These are phyloP conservation scores for Astyanax mexicanus DNA, from an alignment of 2,797 vertebrate species.

Conservation along the genomic window DNA sequence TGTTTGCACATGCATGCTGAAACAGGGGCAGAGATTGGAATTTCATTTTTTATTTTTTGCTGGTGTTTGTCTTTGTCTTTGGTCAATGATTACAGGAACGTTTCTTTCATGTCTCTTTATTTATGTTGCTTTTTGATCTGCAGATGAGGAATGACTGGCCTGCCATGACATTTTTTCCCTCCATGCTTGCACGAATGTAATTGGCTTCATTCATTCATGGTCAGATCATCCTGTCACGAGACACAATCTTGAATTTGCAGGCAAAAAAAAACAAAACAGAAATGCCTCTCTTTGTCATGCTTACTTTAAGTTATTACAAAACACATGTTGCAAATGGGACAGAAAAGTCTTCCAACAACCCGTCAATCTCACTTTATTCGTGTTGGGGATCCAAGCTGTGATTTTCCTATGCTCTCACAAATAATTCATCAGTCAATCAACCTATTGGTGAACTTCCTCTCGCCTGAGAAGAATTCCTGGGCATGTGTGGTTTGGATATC, in stretches of 20 bases:
- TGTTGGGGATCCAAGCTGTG: constrained; percentile 45
- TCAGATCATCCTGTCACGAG: constrained; percentile 52
- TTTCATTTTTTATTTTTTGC: neutral
- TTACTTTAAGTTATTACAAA: constrained; percentile 38
- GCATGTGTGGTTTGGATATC: constrained; percentile 39
- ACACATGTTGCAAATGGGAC: constrained; percentile 52
- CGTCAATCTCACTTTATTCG: constrained; percentile 48
- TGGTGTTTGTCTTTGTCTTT: neutral
- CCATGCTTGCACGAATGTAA: constrained; percentile 43
- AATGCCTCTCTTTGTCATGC: constrained; percentile 25
- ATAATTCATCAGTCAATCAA: constrained; percentile 55
- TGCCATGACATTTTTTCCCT: constrained; percentile 18
- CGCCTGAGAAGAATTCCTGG: constrained; percentile 35
- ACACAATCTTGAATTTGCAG: constrained; percentile 36
- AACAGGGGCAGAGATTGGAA: neutral
- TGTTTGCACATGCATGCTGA: constrained; percentile 30
- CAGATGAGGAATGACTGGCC: constrained; percentile 52
- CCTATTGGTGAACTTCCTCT: constrained; percentile 46
- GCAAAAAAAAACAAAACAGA: neutral
- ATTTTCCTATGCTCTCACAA: constrained; percentile 40
- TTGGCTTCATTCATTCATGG: constrained; percentile 50
- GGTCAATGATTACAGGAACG: constrained; percentile 30
- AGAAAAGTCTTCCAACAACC: constrained; percentile 43
- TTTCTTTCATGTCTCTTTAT: constrained; percentile 42
- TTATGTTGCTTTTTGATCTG: constrained; percentile 30